Percentiles rank a stretch among this genome's conserved stretches.
Conservation (phyloP, 2,113 vertebrate species). For the Glareola pratincola region DNA sequence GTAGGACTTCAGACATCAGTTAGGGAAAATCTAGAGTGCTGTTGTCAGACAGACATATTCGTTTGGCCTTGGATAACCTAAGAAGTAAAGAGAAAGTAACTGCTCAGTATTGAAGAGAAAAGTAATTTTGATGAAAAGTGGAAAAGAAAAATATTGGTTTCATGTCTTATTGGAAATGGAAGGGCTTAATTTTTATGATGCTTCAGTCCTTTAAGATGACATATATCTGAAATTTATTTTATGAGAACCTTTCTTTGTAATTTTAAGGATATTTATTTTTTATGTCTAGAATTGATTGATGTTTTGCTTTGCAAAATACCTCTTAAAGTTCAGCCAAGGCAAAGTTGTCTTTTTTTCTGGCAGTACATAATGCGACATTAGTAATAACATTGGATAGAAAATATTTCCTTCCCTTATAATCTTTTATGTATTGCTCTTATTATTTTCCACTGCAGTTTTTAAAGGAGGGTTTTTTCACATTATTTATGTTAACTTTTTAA, state of each 20-base stretch:
- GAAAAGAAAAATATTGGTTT: neutral
- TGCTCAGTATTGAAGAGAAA: neutral
- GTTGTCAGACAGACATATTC: neutral
- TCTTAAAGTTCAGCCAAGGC: slow-evolving; percentile 35
- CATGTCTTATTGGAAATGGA: neutral
- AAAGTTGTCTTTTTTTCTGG: slow-evolving; percentile 28
- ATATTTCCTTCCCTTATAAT: neutral
- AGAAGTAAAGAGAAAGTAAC: neutral
- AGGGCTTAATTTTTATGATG: neutral
- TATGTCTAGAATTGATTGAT: neutral
- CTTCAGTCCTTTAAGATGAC: neutral
- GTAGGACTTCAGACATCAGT: neutral
- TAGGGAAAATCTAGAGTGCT: neutral
- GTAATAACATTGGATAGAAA: slow-evolving; percentile 9
- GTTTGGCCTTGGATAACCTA: neutral
- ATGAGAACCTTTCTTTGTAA: neutral
- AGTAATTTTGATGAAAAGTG: neutral
- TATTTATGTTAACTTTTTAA: neutral
- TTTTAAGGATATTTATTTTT: neutral
- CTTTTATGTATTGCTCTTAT: slow-evolving; percentile 24
- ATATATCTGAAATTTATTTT: neutral
- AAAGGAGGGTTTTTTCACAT: neutral
- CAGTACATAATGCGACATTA: neutral
- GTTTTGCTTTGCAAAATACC: slow-evolving; percentile 28
- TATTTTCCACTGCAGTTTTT: neutral